These are phyloP conservation scores for Acipenser transmontanus DNA, from an alignment of 2,797 vertebrate genomes.

Conservation along the genomic window DNA sequence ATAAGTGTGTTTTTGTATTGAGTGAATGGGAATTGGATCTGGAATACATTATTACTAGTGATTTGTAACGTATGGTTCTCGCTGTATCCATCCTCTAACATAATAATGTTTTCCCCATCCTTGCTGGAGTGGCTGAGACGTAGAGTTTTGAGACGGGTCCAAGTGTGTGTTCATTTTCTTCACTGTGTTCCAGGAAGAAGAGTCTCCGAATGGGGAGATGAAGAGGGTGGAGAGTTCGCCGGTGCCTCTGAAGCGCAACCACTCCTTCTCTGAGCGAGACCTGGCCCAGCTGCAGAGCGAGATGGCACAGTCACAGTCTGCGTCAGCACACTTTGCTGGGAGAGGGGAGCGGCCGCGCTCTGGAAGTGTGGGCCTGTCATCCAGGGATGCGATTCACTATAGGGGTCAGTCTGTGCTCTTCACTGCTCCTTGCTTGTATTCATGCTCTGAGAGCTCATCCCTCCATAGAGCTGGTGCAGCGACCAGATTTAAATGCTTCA, in stretches of 20 bases:
- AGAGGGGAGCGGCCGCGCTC: constrained; percentile 56
- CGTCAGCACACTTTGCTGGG: constrained; percentile 22
- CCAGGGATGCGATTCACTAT: constrained; percentile 34
- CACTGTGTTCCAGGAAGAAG: constrained; percentile 70
- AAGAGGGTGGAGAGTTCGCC: constrained; percentile 48
- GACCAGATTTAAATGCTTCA: too few species aligned
- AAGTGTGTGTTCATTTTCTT: neutral
- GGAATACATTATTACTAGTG: too few species aligned
- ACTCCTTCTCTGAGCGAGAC: constrained; percentile 92
- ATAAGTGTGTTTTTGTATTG: too few species aligned
- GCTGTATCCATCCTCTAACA: too few species aligned
- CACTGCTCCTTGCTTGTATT: neutral
- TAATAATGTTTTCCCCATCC: neutral
- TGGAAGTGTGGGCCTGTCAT: constrained; percentile 48
- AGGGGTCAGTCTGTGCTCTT: constrained; percentile 43
- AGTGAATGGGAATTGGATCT: too few species aligned
- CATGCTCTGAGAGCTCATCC: too few species aligned
- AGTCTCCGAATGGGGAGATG: constrained; percentile 64
- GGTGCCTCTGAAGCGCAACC: constrained; percentile 73
- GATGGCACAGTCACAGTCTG: constrained; percentile 40
- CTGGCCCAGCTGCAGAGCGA: constrained; percentile 71
- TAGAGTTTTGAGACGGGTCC: too few species aligned
- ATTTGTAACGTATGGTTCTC: too few species aligned
- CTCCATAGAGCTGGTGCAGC: too few species aligned
- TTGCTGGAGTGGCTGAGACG: neutral